Evolutionary conservation across 2,113 vertebrate genomes (phyloP), one percentile per base, ranked within the genome.

Genomic region (Potamarius usumacintae): DNA sequence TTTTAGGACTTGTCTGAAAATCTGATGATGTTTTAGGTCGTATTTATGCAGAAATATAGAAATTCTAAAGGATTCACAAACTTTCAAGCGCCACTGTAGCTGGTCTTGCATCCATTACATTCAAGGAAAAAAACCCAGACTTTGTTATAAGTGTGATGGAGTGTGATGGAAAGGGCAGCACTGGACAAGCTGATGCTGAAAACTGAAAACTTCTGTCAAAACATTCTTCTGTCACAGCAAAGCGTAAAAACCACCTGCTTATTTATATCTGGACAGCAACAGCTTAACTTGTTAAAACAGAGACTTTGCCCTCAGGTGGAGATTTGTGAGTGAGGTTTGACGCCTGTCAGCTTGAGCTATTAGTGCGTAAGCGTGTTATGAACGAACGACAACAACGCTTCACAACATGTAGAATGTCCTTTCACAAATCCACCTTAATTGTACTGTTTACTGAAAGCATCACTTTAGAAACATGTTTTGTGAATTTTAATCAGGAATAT

Each of bases 221-320:
- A 57, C 30, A 15, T 80, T 81, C 34, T 50, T 82, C 27, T 52
- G 22, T 82, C 52, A 53, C 50, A 48, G 25, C 52, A 72, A 60
- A 79, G 2, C 17, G 63, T 69, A 81, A 58, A 50, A 58, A 57
- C 11, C 4, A 85, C 20, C 27, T 85, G 7, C 22, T 18, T 60
- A 79, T 79, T 79, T 67, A 79, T 79, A 67, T 65, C 76, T 67
- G 85, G 60, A 67, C 74, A 65, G 74, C 48, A 79, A 79, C 4
- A 60, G 18, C 84, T 60, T 63, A 65, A 63, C 76, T 78, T 79
- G 85, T 79, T 86, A 86, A 55, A 79, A 86, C 74, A 86, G 17
- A 67, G 58, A 11, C 34, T 79, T 17, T 79, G 42, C 84, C 84
- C 84, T 86, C 57, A 50, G 84, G 84, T 27, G 22, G 10, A 27